Conservation (phyloP, 2,888 invertebrate species). For the Drosophila falleni region DNA sequence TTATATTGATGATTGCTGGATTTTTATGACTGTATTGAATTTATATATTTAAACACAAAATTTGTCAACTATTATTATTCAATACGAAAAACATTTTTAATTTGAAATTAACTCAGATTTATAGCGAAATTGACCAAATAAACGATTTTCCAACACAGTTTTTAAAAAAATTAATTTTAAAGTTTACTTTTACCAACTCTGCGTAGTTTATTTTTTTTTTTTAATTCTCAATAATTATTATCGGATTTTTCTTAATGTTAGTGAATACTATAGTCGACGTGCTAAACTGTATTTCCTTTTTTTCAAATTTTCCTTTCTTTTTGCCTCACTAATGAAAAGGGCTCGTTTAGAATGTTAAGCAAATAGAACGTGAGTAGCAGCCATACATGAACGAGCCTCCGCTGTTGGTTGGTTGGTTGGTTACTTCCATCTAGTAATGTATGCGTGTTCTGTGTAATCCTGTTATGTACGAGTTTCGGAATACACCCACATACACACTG, state of each 20-base stretch:
- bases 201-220: too few relatives aligned
- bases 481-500: conserved; percentile 8
- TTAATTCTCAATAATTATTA: neutral
- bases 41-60: too few relatives aligned
- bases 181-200: too few relatives aligned
- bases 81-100: too few relatives aligned
- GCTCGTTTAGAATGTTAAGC: conserved; percentile 82
- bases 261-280: conserved; percentile 25
- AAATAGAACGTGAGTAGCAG: conserved; percentile 80
- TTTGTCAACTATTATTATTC: too few relatives aligned
- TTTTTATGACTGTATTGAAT: too few relatives aligned
- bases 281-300: neutral
- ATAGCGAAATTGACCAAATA: too few relatives aligned
- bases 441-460: conserved; percentile 53
- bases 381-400: conserved; percentile 44
- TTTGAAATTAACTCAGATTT: too few relatives aligned
- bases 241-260: too few relatives aligned
- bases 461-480: conserved; percentile 50
- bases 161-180: too few relatives aligned
- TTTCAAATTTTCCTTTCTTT: conserved; percentile 21
- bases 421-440: conserved; percentile 48
- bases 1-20: too few relatives aligned
- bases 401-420: conserved; percentile 25
- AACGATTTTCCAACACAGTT: too few relatives aligned
- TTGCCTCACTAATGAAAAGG: conserved; percentile 75